phyloP scores from a whole-genome alignment of 2,113 vertebrate genomes.

The Opisthocomus hoazin region DNA sequence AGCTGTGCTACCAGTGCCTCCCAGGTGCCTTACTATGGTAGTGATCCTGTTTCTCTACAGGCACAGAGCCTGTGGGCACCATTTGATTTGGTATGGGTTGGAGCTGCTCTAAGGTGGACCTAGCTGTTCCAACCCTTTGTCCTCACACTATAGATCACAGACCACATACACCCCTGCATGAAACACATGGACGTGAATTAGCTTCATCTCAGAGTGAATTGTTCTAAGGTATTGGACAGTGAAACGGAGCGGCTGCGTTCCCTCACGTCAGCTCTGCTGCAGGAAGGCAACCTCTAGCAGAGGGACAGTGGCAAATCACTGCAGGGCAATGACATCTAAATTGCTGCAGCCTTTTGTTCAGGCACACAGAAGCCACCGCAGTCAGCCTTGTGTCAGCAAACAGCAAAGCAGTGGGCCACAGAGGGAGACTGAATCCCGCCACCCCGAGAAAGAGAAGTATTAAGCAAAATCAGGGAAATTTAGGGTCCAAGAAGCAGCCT shows the following conservation, averaged over 20 bases:
- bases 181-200: neutral
- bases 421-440: neutral
- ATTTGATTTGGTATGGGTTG: neutral
- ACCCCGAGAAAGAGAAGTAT: neutral
- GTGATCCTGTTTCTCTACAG: neutral
- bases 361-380: neutral
- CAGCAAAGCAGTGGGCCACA: neutral
- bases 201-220: neutral
- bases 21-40: neutral
- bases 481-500: neutral
- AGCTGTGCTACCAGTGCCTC: neutral
- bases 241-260: neutral
- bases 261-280: neutral
- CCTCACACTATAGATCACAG: neutral
- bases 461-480: neutral
- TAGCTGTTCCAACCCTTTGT: neutral
- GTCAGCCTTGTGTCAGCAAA: neutral
- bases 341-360: neutral
- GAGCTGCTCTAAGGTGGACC: neutral
- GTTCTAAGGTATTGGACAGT: neutral
- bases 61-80: neutral
- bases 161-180: fast-evolving
- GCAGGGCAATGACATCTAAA: neutral
- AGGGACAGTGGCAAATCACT: neutral
- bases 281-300: neutral